These are phyloP conservation scores for Drosophila pseudotalamancana DNA, from an alignment of 2,888 invertebrate species.

Conservation along the genomic window DNA sequence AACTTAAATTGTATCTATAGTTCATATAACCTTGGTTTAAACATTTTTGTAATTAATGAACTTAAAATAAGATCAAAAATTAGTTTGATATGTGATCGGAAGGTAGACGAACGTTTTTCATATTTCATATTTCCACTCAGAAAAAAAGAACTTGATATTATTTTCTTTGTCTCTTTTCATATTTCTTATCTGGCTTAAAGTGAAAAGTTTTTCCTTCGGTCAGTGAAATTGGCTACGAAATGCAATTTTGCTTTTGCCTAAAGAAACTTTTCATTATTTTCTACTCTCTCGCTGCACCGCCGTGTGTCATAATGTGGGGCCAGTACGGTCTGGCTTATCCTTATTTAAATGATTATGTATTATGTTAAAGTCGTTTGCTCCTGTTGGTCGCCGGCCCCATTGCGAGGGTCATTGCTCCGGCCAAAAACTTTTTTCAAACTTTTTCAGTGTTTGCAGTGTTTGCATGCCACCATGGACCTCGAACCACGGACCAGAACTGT, in stretches of 20 bases:
- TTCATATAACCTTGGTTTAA: too few species aligned
- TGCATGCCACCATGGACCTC: slow-evolving; percentile 12
- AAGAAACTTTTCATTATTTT: slow-evolving; percentile 29
- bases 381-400: slow-evolving; percentile 19
- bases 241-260: slow-evolving; percentile 55
- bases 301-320: slow-evolving; percentile 45
- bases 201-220: slow-evolving; percentile 39
- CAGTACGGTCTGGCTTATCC: slow-evolving; percentile 47
- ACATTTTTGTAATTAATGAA: too few species aligned
- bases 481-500: slow-evolving; percentile 28
- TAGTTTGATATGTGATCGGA: too few species aligned
- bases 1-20: too few species aligned
- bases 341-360: slow-evolving; percentile 76
- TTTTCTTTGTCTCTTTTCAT: slow-evolving; percentile 32
- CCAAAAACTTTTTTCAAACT: slow-evolving; percentile 41
- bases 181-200: slow-evolving; percentile 62
- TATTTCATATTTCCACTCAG: background rate
- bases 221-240: slow-evolving; percentile 64
- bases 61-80: too few species aligned
- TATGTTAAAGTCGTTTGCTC: slow-evolving; percentile 58
- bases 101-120: background rate
- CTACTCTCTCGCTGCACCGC: slow-evolving; percentile 29
- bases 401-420: slow-evolving; percentile 38
- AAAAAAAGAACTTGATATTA: background rate
- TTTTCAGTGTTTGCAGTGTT: slow-evolving; percentile 30